These are phyloP conservation scores for Sturnira hondurensis DNA, from an alignment of 2,113 vertebrate species.

Conservation along the genomic window DNA sequence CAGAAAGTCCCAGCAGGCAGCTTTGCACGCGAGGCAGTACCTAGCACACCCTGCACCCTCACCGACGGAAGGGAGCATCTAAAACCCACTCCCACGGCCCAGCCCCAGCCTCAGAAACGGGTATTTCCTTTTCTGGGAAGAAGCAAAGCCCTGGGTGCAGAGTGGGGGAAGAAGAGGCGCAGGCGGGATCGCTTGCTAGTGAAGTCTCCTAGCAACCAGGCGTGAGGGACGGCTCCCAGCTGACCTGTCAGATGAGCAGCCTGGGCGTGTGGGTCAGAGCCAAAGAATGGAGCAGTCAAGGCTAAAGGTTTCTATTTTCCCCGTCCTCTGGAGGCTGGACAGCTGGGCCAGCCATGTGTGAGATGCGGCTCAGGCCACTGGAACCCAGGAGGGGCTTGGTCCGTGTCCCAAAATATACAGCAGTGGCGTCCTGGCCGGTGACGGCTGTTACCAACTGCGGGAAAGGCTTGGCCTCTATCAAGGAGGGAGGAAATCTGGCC, in stretches of 20 bases:
- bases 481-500: background rate
- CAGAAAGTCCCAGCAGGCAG: background rate
- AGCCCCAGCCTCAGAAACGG: background rate
- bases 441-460: background rate
- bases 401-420: background rate
- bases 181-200: background rate
- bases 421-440: background rate
- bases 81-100: background rate
- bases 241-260: background rate
- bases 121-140: background rate
- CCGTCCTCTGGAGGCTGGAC: background rate
- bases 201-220: constrained; percentile 50
- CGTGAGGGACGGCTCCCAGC: background rate
- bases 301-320: background rate
- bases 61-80: background rate
- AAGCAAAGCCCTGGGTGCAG: background rate
- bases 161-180: rapidly evolving
- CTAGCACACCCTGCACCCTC: background rate
- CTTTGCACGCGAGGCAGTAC: background rate
- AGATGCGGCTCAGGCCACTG: background rate
- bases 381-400: background rate
- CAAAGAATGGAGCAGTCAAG: background rate
- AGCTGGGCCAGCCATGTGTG: background rate
- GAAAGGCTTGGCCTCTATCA: background rate
- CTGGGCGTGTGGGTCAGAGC: rapidly evolving